Conservation (phyloP, 2,113 vertebrate genomes). For the Ameiurus melas region DNA sequence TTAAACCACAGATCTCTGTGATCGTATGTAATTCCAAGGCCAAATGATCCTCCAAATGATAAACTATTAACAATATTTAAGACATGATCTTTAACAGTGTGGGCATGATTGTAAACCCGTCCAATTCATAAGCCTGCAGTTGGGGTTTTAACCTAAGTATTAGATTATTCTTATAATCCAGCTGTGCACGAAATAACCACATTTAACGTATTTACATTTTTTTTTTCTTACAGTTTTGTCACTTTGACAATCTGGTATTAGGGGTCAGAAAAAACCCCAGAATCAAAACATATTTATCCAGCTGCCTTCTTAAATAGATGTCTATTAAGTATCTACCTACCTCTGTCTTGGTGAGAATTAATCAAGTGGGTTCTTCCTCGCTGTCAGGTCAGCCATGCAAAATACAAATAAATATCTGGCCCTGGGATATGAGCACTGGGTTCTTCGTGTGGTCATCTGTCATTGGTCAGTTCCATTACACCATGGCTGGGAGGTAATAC, state of each 20-base stretch:
- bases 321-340: constrained; percentile 35
- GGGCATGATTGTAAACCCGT: neutral
- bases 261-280: neutral
- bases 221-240: constrained; percentile 17
- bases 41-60: no score
- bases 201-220: neutral
- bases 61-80: no score
- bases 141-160: neutral
- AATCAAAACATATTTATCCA: constrained; percentile 41
- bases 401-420: constrained; percentile 5
- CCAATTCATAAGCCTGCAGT: neutral
- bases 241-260: neutral
- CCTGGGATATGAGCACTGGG: neutral
- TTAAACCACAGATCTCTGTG: no score
- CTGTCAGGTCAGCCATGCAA: constrained; percentile 7
- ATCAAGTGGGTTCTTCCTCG: constrained; percentile 33
- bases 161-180: neutral
- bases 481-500: neutral
- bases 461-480: constrained; percentile 8
- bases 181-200: neutral
- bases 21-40: no score
- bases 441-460: constrained; percentile 8
- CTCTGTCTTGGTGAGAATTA: constrained; percentile 44
- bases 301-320: constrained; percentile 33
- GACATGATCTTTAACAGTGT: no score